phyloP scores from a whole-genome alignment of 2,888 invertebrate species.

The Dynastes maya region DNA sequence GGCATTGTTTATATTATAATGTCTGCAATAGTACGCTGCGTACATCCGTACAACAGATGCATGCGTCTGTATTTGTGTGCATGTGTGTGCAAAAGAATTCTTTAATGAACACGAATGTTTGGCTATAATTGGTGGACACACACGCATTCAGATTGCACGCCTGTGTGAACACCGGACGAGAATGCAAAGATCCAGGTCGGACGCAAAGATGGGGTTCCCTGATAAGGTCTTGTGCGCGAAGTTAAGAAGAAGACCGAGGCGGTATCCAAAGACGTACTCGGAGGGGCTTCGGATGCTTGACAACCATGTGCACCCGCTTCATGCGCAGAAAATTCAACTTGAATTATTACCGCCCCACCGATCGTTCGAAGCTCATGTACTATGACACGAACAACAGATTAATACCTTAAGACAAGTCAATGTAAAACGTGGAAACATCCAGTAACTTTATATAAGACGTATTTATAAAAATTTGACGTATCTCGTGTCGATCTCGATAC shows the following conservation, averaged over 20 bases:
- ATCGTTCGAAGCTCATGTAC: slow-evolving; percentile 47
- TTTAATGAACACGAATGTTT: slow-evolving; percentile 58
- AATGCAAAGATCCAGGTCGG: slow-evolving; percentile 52
- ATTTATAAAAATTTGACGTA: slow-evolving; percentile 48
- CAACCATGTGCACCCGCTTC: slow-evolving; percentile 54
- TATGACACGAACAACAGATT: slow-evolving; percentile 51
- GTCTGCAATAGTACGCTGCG: neutral
- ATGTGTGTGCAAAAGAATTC: slow-evolving; percentile 51
- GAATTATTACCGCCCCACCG: slow-evolving; percentile 44
- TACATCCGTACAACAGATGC: slow-evolving; percentile 12
- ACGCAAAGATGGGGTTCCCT: slow-evolving; percentile 49
- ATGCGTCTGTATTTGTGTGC: slow-evolving; percentile 17
- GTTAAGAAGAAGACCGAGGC: slow-evolving; percentile 1
- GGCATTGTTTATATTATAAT: neutral
- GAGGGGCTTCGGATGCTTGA: slow-evolving; percentile 49
- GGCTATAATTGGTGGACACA: slow-evolving; percentile 56
- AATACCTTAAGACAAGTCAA: slow-evolving; percentile 47
- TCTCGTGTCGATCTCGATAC: slow-evolving; percentile 48
- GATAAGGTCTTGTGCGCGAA: slow-evolving; percentile 47
- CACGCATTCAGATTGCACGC: slow-evolving; percentile 54
- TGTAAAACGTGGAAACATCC: slow-evolving; percentile 46
- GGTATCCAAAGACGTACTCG: slow-evolving; percentile 15
- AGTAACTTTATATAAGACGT: slow-evolving; percentile 44
- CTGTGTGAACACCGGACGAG: slow-evolving; percentile 53
- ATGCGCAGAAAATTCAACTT: slow-evolving; percentile 50